Evolutionary conservation across 2,113 vertebrate species (phyloP), one percentile per base, ranked within the genome.

Genomic region (Festucalex cinctus): DNA sequence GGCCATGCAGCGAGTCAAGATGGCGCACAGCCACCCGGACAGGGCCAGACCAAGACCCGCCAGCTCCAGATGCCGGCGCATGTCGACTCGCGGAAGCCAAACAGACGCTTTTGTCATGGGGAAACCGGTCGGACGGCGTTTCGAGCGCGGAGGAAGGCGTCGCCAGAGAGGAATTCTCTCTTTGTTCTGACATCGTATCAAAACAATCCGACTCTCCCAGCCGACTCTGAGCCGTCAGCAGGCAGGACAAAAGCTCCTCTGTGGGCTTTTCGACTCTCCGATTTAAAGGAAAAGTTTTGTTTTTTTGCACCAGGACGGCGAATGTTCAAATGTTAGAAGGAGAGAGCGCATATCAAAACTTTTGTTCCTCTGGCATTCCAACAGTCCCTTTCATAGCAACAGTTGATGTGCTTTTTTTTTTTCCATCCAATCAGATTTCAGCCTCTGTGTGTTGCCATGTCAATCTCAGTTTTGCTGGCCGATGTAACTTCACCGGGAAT

Each of bases 1-100:
- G 13, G 95, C 91, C 90, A 96, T 90, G 74, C 90, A 90, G 5
- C 93, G 93, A 7, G 93, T 91, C 3, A 95, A 88, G 0, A 95
- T 74, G 0, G 92, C 88, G 46, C 85, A 90, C 0, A 92, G 60
- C 90, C 92, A 92, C 46, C 91, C 92, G 0, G 53, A 9, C 26
- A 81, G 2, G 32, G 81, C 83, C 73, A 91, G 20, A 5, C 67
- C 83, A 1, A 91, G 75, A 26, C 77, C 81, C 9, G 78, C 64
- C 5, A 84, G 66, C 76, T 92, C 91, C 72, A 91, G 49, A 70
- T 75, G 79, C 65, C 71, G 41, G 65, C 77, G 54, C 91, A 93
- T 93, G 54, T 57, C 26, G 84, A 54, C 81, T 78, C 37, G 14
- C n/a, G 13, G 72, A 68, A 82, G 54, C 71, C 66, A 66, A 64